Conservation (phyloP, 2,888 invertebrate genomes). For the Salpingus planirostris region DNA sequence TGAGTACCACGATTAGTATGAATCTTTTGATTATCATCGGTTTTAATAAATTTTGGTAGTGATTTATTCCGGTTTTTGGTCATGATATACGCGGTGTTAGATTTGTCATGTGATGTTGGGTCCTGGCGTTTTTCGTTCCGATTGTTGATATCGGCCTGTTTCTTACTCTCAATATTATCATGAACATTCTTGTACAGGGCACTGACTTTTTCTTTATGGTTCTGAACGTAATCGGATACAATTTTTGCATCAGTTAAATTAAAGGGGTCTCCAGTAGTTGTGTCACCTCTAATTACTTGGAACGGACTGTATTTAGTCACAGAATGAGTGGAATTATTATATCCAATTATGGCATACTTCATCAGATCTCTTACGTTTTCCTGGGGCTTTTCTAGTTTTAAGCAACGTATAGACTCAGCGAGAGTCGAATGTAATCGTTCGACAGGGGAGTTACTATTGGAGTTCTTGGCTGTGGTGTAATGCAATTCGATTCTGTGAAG, state of each 20-base stretch:
- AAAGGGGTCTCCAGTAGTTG: conserved; percentile 10
- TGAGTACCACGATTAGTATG: conserved; percentile 2
- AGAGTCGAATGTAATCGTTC: conserved; percentile 9
- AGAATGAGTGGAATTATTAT: conserved; percentile 13
- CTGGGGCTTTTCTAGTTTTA: conserved; percentile 2
- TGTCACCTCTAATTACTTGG: conserved; percentile 12
- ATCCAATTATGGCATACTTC: conserved; percentile 9
- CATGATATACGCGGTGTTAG: too few relatives aligned
- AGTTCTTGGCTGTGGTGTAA: conserved; percentile 10
- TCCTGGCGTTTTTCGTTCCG: too few relatives aligned
- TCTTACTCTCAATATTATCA: too few relatives aligned
- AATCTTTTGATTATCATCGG: conserved; percentile 3
- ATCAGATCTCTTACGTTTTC: conserved; percentile 5
- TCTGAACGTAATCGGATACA: conserved; percentile 10
- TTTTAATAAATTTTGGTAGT: too few relatives aligned
- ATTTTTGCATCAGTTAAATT: conserved; percentile 10
- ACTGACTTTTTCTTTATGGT: conserved; percentile 10
- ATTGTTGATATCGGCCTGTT: too few relatives aligned
- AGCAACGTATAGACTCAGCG: conserved; percentile 4
- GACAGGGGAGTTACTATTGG: conserved; percentile 9
- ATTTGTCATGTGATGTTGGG: too few relatives aligned
- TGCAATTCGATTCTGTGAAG: conserved; percentile 12
- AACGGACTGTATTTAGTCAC: conserved; percentile 10
- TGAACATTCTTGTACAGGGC: conserved; percentile 8
- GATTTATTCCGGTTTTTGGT: too few relatives aligned